phyloP scores from a whole-genome alignment of 2,888 invertebrate genomes.

The Eretmocerus hayati region DNA sequence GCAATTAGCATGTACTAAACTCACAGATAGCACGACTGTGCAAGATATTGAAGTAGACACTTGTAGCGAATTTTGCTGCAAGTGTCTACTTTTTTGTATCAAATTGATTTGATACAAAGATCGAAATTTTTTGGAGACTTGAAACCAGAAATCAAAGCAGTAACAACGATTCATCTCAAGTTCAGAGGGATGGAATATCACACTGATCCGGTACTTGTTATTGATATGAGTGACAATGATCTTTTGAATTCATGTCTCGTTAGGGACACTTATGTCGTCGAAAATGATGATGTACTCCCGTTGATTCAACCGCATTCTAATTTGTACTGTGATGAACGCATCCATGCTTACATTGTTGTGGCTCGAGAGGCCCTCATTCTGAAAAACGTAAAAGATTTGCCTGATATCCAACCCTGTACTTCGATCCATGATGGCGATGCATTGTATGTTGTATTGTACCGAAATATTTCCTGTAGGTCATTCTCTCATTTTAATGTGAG shows the following conservation, averaged over 20 bases:
- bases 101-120: background rate
- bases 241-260: background rate
- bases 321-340: background rate
- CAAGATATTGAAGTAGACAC: background rate
- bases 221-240: background rate
- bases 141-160: background rate
- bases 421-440: too few relatives aligned
- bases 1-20: background rate
- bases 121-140: background rate
- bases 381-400: background rate
- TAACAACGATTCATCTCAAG: background rate
- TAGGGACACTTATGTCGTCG: background rate
- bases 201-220: background rate
- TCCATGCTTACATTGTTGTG: background rate
- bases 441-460: too few relatives aligned
- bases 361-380: background rate
- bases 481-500: too few relatives aligned
- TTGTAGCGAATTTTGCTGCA: too few relatives aligned
- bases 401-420: conserved; percentile 3
- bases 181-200: background rate
- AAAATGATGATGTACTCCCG: background rate
- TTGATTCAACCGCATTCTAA: background rate
- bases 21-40: background rate
- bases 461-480: too few relatives aligned
- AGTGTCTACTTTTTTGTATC: too few relatives aligned